Base-by-base conservation (phyloP, 2,888 invertebrate species). In the Rhagium mordax region DNA sequence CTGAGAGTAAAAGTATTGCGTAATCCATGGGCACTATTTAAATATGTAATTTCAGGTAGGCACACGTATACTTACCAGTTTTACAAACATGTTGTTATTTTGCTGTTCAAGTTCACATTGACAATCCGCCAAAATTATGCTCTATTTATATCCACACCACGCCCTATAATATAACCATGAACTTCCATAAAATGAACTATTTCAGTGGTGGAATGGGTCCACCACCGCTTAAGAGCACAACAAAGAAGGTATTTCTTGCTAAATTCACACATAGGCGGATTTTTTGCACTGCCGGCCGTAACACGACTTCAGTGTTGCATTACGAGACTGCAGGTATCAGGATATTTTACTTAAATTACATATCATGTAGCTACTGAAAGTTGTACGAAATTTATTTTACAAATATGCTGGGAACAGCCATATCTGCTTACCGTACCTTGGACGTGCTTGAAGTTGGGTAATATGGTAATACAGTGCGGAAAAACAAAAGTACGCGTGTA, bases 51-150 rank as follows among this genome's bases (percentile, higher is more conserved):
- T 16, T 24, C 24, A 64, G 5, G 15, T 27, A 61, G 20, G 20
- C 33, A 53, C 53, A 51, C 49, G 59, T 27, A 70, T 70, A 86
- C 87, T 87, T 83, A 88, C 87, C 87, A 87, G 85, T 86, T 87
- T 87, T 85, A 86, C 86, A 84, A 87, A 86, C 87, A 88, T 87
- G 84, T 86, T 86, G 85, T 80, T 80, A 79, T 77, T 81, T 79
- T 79, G 81, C 75, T 80, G 83, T 82, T 84, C 81, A 81, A 83
- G 79, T 83, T 83, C 81, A 84, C 82, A 84, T 80, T 85, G 83
- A 79, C 78, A 81, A 83, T 83, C 81, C 81, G 82, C 83, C 83
- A 80, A 83, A 84, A 84, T 81, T 82, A 57, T 81, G 77, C 81
- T 76, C 78, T 81, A 84, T 86, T 84, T 86, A 86, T 86, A 86